Base-by-base conservation (phyloP, 2,888 invertebrate species). In the Diloba caeruleocephala region DNA sequence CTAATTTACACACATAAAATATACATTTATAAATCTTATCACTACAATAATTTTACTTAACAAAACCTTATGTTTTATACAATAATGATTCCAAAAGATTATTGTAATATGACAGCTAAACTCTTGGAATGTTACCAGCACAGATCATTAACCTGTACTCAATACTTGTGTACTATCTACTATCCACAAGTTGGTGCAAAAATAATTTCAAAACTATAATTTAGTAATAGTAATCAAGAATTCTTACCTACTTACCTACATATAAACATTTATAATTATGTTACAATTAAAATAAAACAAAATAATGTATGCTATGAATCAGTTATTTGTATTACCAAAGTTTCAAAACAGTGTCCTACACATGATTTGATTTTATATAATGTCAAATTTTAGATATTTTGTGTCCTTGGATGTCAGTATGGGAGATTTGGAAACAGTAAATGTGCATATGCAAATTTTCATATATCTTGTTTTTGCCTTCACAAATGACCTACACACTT, bases 91-190 rank as follows among this genome's bases (percentile, higher is more conserved):
- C 59, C 62, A 75, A 68, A 60, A 65, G 57, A 50, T 52, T 58
- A 56, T 64, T 43, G 53, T 67, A 58, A 51, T 56, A 33, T 53
- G 48, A 66, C 55, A 71, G 36, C 55, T 72, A 66, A 72, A 66
- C 66, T 79, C 58, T 69, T 72, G 83, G 82, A 82, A 83, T 82
- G 82, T 80, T 48, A 55, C 14, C 44, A 64, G 62, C 31, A 58
- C 58, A 59, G 43, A 51, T 43, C 46, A 52, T 9, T 37, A 29
- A 48, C 46, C 50, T 48, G 39, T 58, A 36, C 46, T 44, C 33
- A 51, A 50, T 39, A 48, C 14, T 52, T 49, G 29, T 38, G 15
- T 38, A 34, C 46, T 44, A 43, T 21, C 33, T 28, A 41, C 28
- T 52, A 59, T 48, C 26, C 39, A 61, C 39, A 48, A 59, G 32